phyloP scores from a whole-genome alignment of 2,113 vertebrate species.

The Myrmophylax atrothorax region DNA sequence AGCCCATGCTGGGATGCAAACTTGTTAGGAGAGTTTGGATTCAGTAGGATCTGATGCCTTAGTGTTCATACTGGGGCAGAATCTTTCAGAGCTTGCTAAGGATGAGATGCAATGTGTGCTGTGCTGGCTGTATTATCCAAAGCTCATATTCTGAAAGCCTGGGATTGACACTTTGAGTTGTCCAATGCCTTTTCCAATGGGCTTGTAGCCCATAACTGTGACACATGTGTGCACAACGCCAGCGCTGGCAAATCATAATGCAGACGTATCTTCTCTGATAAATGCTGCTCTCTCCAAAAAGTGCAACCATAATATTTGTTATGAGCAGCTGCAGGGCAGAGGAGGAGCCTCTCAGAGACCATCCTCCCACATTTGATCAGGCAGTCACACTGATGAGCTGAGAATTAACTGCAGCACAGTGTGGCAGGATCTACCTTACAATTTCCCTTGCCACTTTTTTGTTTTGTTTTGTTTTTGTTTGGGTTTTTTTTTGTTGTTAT shows the following conservation, averaged over 20 bases:
- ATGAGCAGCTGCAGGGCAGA: neutral
- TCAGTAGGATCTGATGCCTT: neutral
- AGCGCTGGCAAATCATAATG: neutral
- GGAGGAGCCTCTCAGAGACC: neutral
- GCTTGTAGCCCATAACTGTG: neutral
- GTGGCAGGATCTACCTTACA: neutral
- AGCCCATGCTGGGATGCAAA: neutral
- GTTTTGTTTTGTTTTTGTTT: too few species aligned
- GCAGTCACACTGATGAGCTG: neutral
- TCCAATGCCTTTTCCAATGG: neutral
- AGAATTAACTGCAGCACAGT: neutral
- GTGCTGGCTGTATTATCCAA: neutral
- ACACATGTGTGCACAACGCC: accelerated
- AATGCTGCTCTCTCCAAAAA: neutral
- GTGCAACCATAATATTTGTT: neutral
- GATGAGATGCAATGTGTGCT: neutral
- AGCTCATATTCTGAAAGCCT: neutral
- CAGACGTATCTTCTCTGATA: neutral
- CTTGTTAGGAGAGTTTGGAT: neutral
- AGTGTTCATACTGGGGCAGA: neutral
- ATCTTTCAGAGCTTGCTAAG: neutral
- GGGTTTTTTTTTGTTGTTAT: neutral
- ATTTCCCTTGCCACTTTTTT: neutral
- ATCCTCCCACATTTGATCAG: neutral
- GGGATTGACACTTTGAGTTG: neutral